Base-by-base conservation (phyloP, 1,140 invertebrate genomes). In the Akabosia matsudoensis region DNA sequence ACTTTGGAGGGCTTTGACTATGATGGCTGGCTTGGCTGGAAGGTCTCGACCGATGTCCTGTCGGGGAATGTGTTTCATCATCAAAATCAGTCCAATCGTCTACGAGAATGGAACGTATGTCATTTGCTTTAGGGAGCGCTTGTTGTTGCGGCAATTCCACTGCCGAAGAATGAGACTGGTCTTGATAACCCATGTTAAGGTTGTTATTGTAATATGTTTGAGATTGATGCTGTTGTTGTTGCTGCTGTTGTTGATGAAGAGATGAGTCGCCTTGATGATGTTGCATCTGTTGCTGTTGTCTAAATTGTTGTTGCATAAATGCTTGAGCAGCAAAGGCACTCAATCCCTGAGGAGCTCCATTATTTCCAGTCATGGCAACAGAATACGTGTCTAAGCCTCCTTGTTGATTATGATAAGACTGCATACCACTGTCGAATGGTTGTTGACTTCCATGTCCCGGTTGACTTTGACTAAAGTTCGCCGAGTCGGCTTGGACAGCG, bases 41-140 rank as follows among this genome's bases (percentile, higher is more conserved):
- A 30, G 61, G 61, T 30, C 28, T 28, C 4, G 24, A 31, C 13
- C 54, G 14, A 22, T 14, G 78, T 75, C 56, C 78, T 78, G 10
- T 10, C 14, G 76, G 77, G 24, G 61, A 67, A 67, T 67, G 61
- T 24, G 10, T 10, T 51, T 81, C 80, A 14, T 81, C 80, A 56
- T 76, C 76, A 26, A 67, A 75, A 18, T 81, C 80, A 73, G 79
- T 75, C 80, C 80, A 81, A n/a, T 81, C 80, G 33, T 81, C 80
- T 67, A 79, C 80, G 16, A 81, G 52, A 30, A 81, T 81, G n/a
- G 80, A 79, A 64, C 80, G 77, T 54, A 81, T 80, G 52, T 81
- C 80, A 77, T 72, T 79, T 78, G 45, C 79, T 78, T 76, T 76
- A 22, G 18, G 56, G 33, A 74, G 70, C n/a, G 61, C 24, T 26